Base-by-base conservation (phyloP, 2,113 vertebrate species). In the Aegotheles bennettii region DNA sequence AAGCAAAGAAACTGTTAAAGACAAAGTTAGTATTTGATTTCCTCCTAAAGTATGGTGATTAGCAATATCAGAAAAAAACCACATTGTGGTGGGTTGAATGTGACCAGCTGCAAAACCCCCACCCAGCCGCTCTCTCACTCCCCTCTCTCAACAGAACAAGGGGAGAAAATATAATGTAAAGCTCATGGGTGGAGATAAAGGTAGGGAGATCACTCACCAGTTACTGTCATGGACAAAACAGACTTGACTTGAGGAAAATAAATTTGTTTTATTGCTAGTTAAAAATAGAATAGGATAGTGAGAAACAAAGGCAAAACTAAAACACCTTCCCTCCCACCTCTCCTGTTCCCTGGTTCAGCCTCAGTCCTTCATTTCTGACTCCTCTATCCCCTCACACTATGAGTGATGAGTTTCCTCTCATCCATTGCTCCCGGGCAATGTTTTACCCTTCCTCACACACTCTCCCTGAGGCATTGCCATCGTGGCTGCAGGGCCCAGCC, bases 401-500 rank as follows among this genome's bases (percentile, higher is more conserved):
- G 3, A 53, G 10, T 7, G 16, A 38, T 13, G 36, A 59, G 18
- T 60, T 60, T 61, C 7, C 23, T 17, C 14, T 42, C 75, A 21
- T 8, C 8, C 29, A 4, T 31, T 7, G 7, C 50, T 36, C 3
- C 31, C 3, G 16, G 18, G 36, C 60, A 33, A 14, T 33, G 43
- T 51, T 20, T 14, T 38, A 26, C 51, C 51, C 10, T 29, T 67
- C 23, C 33, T 45, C 7, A 19, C 7, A 3, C 8, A 10, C 21
- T 6, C 23, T 28, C 23, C 36, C 38, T 0, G 2, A 35, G 51
- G 35, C 0, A 1, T 35, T 2, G 1, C 33, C 45, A 60, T 45
- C 13, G 11, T 43, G 9, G 2, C 53, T 60, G 69, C 1, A 1
- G 21, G 40, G 10, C 48, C 10, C 23, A 9, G 65, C 47, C 3